Evolutionary conservation across 2,113 vertebrate genomes (phyloP), one percentile per base, ranked within the genome.

Genomic region (Xiphias gladius): DNA sequence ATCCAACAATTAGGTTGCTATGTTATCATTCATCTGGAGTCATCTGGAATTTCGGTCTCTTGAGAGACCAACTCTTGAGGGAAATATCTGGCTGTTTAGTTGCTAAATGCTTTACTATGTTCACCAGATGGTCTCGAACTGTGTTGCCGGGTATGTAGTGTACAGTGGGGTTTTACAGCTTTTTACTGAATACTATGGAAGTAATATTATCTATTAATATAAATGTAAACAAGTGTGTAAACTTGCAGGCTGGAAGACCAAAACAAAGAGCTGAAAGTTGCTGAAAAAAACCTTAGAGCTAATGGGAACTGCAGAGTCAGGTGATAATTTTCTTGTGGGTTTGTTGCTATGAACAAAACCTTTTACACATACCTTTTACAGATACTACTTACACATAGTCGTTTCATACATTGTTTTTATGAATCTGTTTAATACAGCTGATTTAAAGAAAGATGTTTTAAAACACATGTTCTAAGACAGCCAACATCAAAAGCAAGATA

Each of bases 391-490:
- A 28, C 39, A 68, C 7, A 48, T 30, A 24, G 24, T 35, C 24
- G 12, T 67, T 54, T 55, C 2, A 69, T 12, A 11, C n/a, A 26
- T 50, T 39, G 41, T 75, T 43, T 22, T 35, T 13, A 14, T n/a
- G 7, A 39, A 66, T 61, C 17, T 13, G 11, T 20, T 16, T 10
- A 35, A 16, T n/a, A 11, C 16, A 20, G 48, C 6, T 37, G 7
- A 50, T 54, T 73, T 7, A 72, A 59, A 72, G 59, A 14, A 61
- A 39, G n/a, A 17, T n/a, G 12, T 57, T 73, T 69, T 37, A 1
- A 63, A 73, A n/a, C 22, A 41, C 39, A 48, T 50, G n/a, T 68
- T 78, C 46, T 73, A 30, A 73, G 32, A 22, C 20, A 3, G 32
- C 1, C 0, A 28, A 46, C 52, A 59, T 70, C 6, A 58, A 69